These are phyloP conservation scores for Sebastes matsubarae DNA, from an alignment of 2,797 vertebrate genomes.

Conservation along the genomic window DNA sequence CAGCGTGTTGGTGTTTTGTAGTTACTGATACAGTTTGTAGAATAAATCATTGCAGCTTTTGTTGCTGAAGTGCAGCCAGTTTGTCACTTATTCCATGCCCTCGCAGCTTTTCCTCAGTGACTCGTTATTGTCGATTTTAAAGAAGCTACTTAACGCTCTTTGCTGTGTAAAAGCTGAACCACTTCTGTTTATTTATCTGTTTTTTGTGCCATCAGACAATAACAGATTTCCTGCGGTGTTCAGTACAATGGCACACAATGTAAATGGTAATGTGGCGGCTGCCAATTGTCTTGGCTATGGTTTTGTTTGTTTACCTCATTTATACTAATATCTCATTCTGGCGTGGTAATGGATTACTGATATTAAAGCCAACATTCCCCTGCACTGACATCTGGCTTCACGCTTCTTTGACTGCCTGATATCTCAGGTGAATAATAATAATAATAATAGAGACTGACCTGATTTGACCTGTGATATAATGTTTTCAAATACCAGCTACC, in stretches of 20 bases:
- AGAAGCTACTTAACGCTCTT: neutral
- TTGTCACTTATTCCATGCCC: neutral
- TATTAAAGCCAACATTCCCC: neutral
- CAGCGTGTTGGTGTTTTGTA: constrained; percentile 13
- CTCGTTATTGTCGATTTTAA: neutral
- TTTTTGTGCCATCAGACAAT: constrained; percentile 10
- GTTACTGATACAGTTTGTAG: neutral
- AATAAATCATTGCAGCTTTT: neutral
- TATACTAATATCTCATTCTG: constrained; percentile 25
- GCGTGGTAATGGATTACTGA: constrained; percentile 16
- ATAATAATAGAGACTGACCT: neutral
- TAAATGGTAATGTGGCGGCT: constrained; percentile 18
- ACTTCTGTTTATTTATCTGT: neutral
- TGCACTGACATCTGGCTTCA: neutral
- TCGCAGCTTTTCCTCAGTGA: neutral
- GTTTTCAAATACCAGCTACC: neutral
- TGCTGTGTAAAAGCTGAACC: neutral
- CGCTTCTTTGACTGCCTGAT: neutral
- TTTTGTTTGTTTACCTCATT: constrained; percentile 53
- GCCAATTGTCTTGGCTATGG: constrained; percentile 53
- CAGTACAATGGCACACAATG: neutral
- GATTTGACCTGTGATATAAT: neutral
- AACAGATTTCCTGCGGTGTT: constrained; percentile 28
- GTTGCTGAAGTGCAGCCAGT: neutral
- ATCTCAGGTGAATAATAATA: neutral